phyloP scores from a whole-genome alignment of 2,888 invertebrate species.

The Hypena proboscidalis region DNA sequence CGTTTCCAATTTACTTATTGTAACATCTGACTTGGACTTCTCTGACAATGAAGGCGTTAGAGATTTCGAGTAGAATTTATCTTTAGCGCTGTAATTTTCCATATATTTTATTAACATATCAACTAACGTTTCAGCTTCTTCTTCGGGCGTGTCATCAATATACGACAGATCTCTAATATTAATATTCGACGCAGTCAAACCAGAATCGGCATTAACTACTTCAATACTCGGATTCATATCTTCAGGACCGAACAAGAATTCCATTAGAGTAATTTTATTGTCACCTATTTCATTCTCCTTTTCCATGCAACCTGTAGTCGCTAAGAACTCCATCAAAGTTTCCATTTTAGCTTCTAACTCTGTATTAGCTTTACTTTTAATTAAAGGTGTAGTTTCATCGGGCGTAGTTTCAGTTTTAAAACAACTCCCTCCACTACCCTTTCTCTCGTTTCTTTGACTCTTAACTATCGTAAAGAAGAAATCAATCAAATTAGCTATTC shows the following conservation, averaged over 20 bases:
- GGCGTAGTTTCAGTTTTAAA: slow-evolving; percentile 75
- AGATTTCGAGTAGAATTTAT: slow-evolving; percentile 62
- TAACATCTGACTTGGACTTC: slow-evolving; percentile 78
- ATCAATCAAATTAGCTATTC: slow-evolving; percentile 78
- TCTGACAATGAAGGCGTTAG: slow-evolving; percentile 74
- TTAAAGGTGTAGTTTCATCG: slow-evolving; percentile 55
- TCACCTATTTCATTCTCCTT: slow-evolving; percentile 62
- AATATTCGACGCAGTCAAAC: slow-evolving; percentile 69
- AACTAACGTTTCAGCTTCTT: slow-evolving; percentile 73
- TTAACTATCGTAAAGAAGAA: slow-evolving; percentile 82
- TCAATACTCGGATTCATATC: slow-evolving; percentile 67
- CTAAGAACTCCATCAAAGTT: slow-evolving; percentile 77
- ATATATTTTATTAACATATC: slow-evolving; percentile 80
- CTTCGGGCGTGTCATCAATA: slow-evolving; percentile 79
- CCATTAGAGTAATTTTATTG: slow-evolving; percentile 80
- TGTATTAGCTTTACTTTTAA: slow-evolving; percentile 67
- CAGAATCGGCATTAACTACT: slow-evolving; percentile 57
- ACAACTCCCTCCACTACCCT: slow-evolving; percentile 74
- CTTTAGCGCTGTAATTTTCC: slow-evolving; percentile 69
- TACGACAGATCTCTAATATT: slow-evolving; percentile 72
- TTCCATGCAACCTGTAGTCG: slow-evolving; percentile 75
- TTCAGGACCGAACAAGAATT: slow-evolving; percentile 76
- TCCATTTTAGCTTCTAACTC: slow-evolving; percentile 82
- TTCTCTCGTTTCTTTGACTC: slow-evolving; percentile 75
- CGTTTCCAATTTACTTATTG: slow-evolving; percentile 75